phyloP scores from a whole-genome alignment of 1,140 invertebrate species.

The Tyrophagus putrescentiae region DNA sequence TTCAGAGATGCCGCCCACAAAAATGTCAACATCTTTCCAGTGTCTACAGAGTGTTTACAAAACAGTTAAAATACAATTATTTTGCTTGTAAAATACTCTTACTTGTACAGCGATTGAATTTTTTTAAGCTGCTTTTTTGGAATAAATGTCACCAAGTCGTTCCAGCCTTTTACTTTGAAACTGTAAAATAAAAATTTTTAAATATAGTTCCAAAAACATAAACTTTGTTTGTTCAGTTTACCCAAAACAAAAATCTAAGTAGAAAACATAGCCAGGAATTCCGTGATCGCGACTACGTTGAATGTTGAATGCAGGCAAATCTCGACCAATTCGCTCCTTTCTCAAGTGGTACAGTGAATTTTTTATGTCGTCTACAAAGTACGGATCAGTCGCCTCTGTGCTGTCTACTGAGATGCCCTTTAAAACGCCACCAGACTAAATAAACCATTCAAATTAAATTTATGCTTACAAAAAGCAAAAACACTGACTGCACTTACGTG shows the following conservation, averaged over 20 bases:
- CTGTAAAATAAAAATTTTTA: slow-evolving; percentile 13
- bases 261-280: slow-evolving; percentile 38
- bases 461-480: not conserved
- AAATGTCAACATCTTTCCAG: slow-evolving; percentile 47
- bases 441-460: not conserved
- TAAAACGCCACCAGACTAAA: slow-evolving; percentile 17
- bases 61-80: not conserved
- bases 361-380: slow-evolving; percentile 43
- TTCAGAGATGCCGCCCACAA: slow-evolving; percentile 44
- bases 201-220: not conserved
- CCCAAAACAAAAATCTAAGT: slow-evolving; percentile 59
- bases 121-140: slow-evolving; percentile 21
- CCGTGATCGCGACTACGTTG: slow-evolving; percentile 42
- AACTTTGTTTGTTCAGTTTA: slow-evolving; percentile 22
- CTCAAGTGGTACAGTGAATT: slow-evolving; percentile 46
- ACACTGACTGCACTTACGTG: slow-evolving; percentile 10
- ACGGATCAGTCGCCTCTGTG: slow-evolving; percentile 20
- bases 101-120: slow-evolving; percentile 22
- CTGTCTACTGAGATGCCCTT: slow-evolving; percentile 21
- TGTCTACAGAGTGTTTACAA: slow-evolving; percentile 6
- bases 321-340: slow-evolving; percentile 27
- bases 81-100: slow-evolving; percentile 3
- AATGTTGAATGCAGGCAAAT: slow-evolving; percentile 29
- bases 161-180: slow-evolving; percentile 34
- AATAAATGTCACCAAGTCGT: slow-evolving; percentile 33